Evolutionary conservation across 2,797 vertebrate species (phyloP).

Genomic region (Aphelocoma californica): DNA sequence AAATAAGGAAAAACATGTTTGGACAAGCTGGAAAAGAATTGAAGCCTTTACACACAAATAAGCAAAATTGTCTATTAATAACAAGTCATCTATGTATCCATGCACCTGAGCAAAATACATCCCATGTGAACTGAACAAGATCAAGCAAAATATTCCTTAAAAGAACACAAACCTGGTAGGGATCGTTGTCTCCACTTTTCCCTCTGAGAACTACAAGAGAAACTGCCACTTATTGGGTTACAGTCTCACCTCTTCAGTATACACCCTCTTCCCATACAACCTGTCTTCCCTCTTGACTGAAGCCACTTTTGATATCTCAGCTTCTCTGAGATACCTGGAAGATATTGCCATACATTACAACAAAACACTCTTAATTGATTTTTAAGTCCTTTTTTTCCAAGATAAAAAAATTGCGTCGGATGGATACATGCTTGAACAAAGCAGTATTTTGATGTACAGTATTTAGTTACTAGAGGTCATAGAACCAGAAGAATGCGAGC

Average conservation of each 20-base stretch:
- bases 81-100: not conserved
- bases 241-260: not conserved
- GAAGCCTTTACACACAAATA: not conserved
- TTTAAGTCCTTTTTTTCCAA: not conserved
- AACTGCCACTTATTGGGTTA: not conserved
- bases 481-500: not conserved
- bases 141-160: not conserved
- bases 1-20: not conserved
- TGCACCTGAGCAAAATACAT: not conserved
- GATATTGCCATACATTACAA: not conserved
- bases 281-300: not conserved
- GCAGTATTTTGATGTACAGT: not conserved
- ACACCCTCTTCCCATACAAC: not conserved
- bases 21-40: not conserved
- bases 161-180: not conserved
- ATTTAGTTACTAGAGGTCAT: not conserved
- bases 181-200: not conserved
- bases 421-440: not conserved
- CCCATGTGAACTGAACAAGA: not conserved
- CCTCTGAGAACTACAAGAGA: not conserved
- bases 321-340: not conserved
- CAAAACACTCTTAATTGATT: not conserved
- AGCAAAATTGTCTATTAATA: not conserved
- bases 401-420: fast-evolving
- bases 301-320: not conserved